phyloP scores from a whole-genome alignment of 2,113 vertebrate species.

The Erpornis zantholeuca region DNA sequence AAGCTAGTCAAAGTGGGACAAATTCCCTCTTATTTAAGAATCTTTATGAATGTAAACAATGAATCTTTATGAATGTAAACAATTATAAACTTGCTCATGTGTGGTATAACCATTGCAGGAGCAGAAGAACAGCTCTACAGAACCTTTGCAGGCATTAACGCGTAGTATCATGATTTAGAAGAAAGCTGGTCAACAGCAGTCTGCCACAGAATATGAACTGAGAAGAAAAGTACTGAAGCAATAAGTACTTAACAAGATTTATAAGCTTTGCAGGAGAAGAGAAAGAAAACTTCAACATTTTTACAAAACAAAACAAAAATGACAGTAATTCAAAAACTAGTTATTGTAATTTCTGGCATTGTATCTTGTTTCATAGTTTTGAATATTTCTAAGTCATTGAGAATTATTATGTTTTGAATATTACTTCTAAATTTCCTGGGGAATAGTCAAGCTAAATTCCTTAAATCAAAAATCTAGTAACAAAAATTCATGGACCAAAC shows the following conservation, averaged over 20 bases:
- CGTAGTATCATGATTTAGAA: not conserved
- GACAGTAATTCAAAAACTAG: not conserved
- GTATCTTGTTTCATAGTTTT: not conserved
- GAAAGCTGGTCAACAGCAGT: not conserved
- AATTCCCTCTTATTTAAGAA: not conserved
- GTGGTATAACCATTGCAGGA: not conserved
- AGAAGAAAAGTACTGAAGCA: not conserved
- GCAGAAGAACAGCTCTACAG: not conserved
- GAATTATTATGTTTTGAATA: not conserved
- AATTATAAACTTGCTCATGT: not conserved
- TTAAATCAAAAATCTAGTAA: not conserved
- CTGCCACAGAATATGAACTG: not conserved
- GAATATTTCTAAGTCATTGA: not conserved
- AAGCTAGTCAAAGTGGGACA: not conserved
- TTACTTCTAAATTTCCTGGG: not conserved
- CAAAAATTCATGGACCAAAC: not conserved
- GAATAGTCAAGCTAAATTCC: not conserved
- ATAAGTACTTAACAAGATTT: not conserved
- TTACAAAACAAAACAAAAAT: not conserved
- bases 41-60: not conserved
- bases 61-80: not conserved
- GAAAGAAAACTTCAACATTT: not conserved
- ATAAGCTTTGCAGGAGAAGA: not conserved
- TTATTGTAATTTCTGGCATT: not conserved
- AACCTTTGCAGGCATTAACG: not conserved